Percentiles rank a stretch among this genome's conserved stretches.
These are phyloP conservation scores for Polydrusus pterygomalis DNA, from an alignment of 2,888 invertebrate species.

Conservation along the genomic window DNA sequence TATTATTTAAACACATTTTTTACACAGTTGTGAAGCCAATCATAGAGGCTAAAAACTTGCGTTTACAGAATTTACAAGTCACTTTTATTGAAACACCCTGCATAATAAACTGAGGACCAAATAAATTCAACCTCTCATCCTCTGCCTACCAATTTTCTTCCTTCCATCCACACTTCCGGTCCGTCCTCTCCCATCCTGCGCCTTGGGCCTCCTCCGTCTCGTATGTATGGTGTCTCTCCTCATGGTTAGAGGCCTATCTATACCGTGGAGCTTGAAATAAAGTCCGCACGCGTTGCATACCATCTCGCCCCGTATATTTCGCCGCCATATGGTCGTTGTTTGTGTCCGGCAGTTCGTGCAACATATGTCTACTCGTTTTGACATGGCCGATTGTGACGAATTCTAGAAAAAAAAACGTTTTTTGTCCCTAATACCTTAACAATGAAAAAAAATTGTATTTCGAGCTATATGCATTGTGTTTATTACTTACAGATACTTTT, in stretches of 20 bases:
- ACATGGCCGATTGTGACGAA: conserved; percentile 58
- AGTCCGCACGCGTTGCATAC: conserved; percentile 99
- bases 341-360: conserved; percentile 99
- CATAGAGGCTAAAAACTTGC: no score
- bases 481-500: conserved; percentile 61
- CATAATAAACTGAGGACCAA: no score
- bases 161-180: conserved; percentile 37
- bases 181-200: conserved; percentile 68
- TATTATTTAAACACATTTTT: no score
- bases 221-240: conserved; percentile 97
- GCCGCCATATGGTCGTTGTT: conserved; percentile 97
- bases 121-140: no score
- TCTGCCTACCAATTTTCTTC: conserved; percentile 47
- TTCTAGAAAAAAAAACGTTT: conserved; percentile 27
- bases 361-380: conserved; percentile 85
- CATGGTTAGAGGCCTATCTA: conserved; percentile 95
- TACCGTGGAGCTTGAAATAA: conserved; percentile 97
- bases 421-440: no score
- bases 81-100: no score
- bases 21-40: no score
- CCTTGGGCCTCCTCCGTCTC: conserved; percentile 90
- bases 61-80: no score
- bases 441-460: no score
- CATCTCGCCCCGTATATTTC: conserved; percentile 97
- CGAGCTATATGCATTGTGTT: no score